Evolutionary conservation across 2,888 invertebrate genomes (phyloP), one percentile per base, ranked within the genome.

Genomic region (Ophion costatus): DNA sequence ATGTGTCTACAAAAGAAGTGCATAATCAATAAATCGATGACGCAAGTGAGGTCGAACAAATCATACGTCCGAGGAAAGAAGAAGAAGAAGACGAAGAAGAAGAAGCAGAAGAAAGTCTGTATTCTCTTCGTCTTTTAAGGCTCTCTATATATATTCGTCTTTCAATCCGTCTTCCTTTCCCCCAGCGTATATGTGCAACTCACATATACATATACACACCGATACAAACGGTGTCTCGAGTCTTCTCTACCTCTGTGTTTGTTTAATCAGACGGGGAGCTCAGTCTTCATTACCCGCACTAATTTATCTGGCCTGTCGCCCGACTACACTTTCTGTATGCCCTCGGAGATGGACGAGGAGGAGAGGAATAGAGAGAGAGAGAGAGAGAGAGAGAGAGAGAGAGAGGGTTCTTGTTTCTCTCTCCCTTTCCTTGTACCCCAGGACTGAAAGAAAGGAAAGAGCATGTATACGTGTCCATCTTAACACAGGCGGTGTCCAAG

Each of bases 251-350:
- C 90, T 86, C 88, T 92, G 92, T 92, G 91, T 92, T 92, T 92
- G 92, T 92, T 92, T 92, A 92, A 92, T 92, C 92, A 92, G 92
- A 91, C 91, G 88, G 89, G 89, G 90, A 91, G 88, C 92, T 92
- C 91, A 91, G 92, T 92, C 92, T 92, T 92, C 92, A 92, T 92
- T 92, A 92, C 91, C 86, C 88, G 88, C 89, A 88, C 91, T 92
- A 92, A 92, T 92, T 92, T 92, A 92, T 92, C 92, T 91, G 88
- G 89, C 91, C 90, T 90, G 91, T 92, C 92, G 90, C 87, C 90
- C 87, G 87, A 85, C 88, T 89, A 88, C 86, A 66, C 80, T 66
- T 24, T 73, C 80, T 42, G 88, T 88, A 84, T 85, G 88, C 82
- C 78, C 85, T 80, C 73, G 74, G 74, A 78, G 71, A 75, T 79